These are phyloP conservation scores for Chrysocyon brachyurus DNA, from an alignment of 2,797 vertebrate species.

Conservation along the genomic window DNA sequence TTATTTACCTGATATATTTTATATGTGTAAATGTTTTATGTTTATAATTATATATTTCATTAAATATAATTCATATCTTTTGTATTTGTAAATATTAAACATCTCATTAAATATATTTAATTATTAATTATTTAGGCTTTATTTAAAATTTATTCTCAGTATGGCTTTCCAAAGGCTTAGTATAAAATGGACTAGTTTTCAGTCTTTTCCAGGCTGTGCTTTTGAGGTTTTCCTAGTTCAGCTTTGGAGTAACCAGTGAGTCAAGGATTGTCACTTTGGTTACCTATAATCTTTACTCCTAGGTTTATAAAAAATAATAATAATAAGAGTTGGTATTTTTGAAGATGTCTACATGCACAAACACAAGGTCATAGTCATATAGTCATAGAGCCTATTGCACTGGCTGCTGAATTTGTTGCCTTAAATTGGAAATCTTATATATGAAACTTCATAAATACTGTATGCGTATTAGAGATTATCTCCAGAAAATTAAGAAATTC, in stretches of 20 bases:
- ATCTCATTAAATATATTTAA: background rate
- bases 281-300: background rate
- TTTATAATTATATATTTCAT: background rate
- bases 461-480: background rate
- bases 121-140: background rate
- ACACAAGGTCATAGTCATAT: background rate
- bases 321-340: background rate
- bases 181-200: background rate
- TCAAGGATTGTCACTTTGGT: background rate
- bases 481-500: slow-evolving; percentile 31
- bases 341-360: background rate
- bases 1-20: background rate
- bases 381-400: background rate
- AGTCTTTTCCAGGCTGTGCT: background rate
- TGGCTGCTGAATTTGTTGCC: background rate
- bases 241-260: slow-evolving; percentile 49
- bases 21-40: background rate
- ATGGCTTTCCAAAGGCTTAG: background rate
- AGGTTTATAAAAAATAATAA: background rate
- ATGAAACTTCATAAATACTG: background rate
- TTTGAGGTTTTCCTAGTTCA: background rate
- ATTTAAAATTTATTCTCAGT: background rate
- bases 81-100: background rate
- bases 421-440: background rate
- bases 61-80: background rate